Evolutionary conservation across 2,888 invertebrate species (phyloP), one percentile per base, ranked within the genome.

Genomic region (Tinea pellionella): DNA sequence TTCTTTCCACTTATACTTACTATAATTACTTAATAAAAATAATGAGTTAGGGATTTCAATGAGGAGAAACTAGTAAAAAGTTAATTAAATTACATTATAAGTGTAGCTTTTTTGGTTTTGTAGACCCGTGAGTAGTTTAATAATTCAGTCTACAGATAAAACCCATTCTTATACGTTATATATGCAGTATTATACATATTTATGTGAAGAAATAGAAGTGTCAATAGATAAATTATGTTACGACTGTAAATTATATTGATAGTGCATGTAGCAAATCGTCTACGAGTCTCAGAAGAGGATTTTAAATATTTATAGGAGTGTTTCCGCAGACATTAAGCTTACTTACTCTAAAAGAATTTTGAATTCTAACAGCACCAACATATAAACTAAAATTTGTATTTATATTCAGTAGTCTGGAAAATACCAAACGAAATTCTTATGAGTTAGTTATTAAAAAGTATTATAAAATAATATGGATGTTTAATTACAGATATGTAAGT

Each of bases 241-340:
- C 13, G 19, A 53, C 12, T 51, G 42, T 62, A 53, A 32, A 59
- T 60, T 13, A 47, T 60, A 58, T 55, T 61, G 18, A 18, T 43
- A 43, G 53, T 30, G 56, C 53, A 59, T 51, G 62, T 64, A 61
- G 64, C 65, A 74, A 71, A 74, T 70, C 69, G 69, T 64, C 69
- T 72, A 70, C 63, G 61, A 55, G 47, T 55, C 32, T 32, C 61
- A 61, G 64, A 64, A 67, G 65, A 64, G 63, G 65, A 67, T 70
- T 71, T 72, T 70, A 72, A 74, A 74, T 73, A 74, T 73, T 73
- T 72, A 73, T 69, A 67, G 65, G 67, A 69, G 64, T 63, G 65
- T 71, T 74, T 67, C 65, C 68, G 66, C 69, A 68, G 42, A 69
- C 65, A 66, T 64, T 68, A 65, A 69, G 66, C 68, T 30, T 42